These are phyloP conservation scores for Gadus macrocephalus DNA, from an alignment of 2,113 vertebrate genomes.

Conservation along the genomic window DNA sequence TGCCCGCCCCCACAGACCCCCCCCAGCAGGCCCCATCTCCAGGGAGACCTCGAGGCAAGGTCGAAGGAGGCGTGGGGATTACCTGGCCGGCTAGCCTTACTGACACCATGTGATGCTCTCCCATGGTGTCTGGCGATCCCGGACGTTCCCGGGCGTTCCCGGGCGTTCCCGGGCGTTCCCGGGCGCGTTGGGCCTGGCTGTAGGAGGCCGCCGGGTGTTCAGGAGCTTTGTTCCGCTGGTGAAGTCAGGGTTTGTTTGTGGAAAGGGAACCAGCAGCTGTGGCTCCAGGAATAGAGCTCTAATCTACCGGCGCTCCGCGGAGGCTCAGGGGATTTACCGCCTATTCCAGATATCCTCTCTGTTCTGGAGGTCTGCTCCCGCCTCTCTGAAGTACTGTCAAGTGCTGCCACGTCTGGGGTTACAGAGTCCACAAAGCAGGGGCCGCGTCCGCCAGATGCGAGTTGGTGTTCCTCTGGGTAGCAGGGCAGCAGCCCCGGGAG, in stretches of 20 bases:
- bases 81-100: too few relatives aligned
- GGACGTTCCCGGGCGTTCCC: too few relatives aligned
- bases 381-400: too few relatives aligned
- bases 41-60: constrained; percentile 27
- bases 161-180: too few relatives aligned
- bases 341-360: background rate
- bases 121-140: too few relatives aligned
- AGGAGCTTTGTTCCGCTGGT: constrained; percentile 15
- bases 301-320: constrained; percentile 26
- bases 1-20: too few relatives aligned
- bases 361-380: background rate
- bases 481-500: background rate
- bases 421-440: too few relatives aligned
- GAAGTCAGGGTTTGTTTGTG: constrained; percentile 21
- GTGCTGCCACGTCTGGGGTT: too few relatives aligned
- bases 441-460: too few relatives aligned
- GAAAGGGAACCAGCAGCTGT: constrained; percentile 48
- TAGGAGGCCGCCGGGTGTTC: constrained; percentile 13
- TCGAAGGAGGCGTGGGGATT: background rate
- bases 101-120: too few relatives aligned
- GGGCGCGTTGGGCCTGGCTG: too few relatives aligned
- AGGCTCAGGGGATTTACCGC: background rate
- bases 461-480: too few relatives aligned
- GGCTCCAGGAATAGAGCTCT: constrained; percentile 53
- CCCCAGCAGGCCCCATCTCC: constrained; percentile 29